Conservation (phyloP, 1,140 invertebrate species). For the Caenorhabditis inopinata region DNA sequence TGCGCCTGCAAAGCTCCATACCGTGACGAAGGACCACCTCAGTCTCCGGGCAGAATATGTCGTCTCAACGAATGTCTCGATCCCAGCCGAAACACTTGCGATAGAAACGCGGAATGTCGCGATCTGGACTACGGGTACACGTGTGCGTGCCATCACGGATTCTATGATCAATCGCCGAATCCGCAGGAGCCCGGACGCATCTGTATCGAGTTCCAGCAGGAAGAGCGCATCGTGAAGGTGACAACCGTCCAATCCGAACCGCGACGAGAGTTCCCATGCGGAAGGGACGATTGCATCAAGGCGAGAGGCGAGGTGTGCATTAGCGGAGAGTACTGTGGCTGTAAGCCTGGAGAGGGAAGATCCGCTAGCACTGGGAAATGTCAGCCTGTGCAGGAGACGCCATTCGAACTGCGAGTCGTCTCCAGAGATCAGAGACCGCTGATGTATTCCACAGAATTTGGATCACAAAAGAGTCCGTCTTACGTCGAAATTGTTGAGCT, state of each 20-base stretch:
- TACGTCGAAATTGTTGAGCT: slow-evolving; percentile 63
- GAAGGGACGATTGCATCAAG: slow-evolving; percentile 51
- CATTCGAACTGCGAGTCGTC: slow-evolving; percentile 57
- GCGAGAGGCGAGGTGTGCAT: slow-evolving; percentile 60
- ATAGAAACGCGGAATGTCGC: slow-evolving; percentile 47
- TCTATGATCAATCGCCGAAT: slow-evolving; percentile 60
- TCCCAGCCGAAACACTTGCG: slow-evolving; percentile 48
- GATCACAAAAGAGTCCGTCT: slow-evolving; percentile 51
- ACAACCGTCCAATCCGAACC: slow-evolving; percentile 1
- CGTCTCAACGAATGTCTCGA: slow-evolving; percentile 53
- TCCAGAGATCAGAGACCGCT: slow-evolving; percentile 56
- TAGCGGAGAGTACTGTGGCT: slow-evolving; percentile 56
- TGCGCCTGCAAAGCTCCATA: slow-evolving; percentile 66
- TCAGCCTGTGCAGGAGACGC: slow-evolving; percentile 55
- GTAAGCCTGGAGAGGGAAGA: slow-evolving; percentile 57
- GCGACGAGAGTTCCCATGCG: slow-evolving; percentile 56
- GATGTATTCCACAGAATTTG: slow-evolving; percentile 63
- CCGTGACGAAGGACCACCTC: slow-evolving; percentile 53
- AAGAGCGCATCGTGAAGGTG: slow-evolving; percentile 18
- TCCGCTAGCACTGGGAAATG: slow-evolving; percentile 51
- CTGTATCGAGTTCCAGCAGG: slow-evolving; percentile 52
- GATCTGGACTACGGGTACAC: slow-evolving; percentile 52
- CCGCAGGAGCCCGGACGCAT: slow-evolving; percentile 57
- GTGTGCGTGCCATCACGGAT: slow-evolving; percentile 53
- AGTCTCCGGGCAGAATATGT: slow-evolving; percentile 50